Conservation (phyloP, 1,140 invertebrate species). For the Neodiprion lecontei region DNA sequence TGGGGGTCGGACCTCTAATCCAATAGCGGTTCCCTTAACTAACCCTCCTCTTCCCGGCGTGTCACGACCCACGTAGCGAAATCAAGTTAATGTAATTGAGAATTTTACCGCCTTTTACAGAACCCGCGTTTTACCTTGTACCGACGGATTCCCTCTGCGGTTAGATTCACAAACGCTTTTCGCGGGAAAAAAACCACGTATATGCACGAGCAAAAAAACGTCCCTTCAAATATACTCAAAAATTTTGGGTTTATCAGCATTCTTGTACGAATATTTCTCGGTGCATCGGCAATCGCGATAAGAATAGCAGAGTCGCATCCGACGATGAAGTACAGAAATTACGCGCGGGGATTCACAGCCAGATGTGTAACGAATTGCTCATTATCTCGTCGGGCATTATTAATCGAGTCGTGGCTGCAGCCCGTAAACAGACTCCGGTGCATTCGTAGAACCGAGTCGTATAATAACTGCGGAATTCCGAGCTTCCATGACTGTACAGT, state of each 20-base stretch:
- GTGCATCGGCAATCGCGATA: too few species aligned
- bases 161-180: too few species aligned
- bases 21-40: conserved; percentile 52
- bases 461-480: conserved; percentile 49
- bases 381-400: conserved; percentile 57
- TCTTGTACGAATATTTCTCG: too few species aligned
- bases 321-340: too few species aligned
- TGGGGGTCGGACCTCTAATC: conserved; percentile 44
- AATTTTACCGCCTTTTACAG: conserved; percentile 48
- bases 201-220: too few species aligned
- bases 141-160: too few species aligned
- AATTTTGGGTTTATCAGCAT: not conserved
- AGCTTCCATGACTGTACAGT: too few species aligned
- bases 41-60: conserved; percentile 41
- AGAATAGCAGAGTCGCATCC: too few species aligned
- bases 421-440: conserved; percentile 48
- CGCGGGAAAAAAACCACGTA: too few species aligned
- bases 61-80: conserved; percentile 42
- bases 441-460: conserved; percentile 47
- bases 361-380: conserved; percentile 59
- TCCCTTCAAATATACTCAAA: too few species aligned
- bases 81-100: conserved; percentile 52
- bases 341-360: conserved; percentile 26
- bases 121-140: not conserved
- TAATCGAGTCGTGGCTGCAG: conserved; percentile 46